Percentiles rank a stretch among this genome's conserved stretches.
Conservation (phyloP, 2,113 vertebrate genomes). For the Gallinago undulata region DNA sequence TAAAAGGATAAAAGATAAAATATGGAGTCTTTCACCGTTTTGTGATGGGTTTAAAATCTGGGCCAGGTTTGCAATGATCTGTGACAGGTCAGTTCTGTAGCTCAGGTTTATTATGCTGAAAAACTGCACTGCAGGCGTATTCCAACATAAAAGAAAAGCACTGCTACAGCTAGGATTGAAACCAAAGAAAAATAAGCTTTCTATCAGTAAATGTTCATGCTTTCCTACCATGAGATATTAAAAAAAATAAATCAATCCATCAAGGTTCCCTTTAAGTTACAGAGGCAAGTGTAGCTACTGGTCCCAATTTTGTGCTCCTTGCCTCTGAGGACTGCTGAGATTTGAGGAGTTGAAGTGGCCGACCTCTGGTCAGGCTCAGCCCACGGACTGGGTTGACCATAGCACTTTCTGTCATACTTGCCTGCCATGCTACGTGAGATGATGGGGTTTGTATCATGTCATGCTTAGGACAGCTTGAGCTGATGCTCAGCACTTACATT, state of each 20-base stretch:
- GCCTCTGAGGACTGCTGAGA: neutral
- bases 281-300: neutral
- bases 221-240: neutral
- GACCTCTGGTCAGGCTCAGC: neutral
- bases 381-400: neutral
- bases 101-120: slow-evolving; percentile 54
- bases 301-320: neutral
- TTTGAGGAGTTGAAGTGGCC: neutral
- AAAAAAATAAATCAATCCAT: slow-evolving; percentile 3
- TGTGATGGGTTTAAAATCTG: slow-evolving; percentile 33
- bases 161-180: neutral
- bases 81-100: slow-evolving; percentile 41
- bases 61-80: slow-evolving; percentile 19
- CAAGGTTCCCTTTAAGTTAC: neutral
- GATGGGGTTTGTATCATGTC: neutral
- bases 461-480: neutral
- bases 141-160: neutral
- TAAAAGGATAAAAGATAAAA: slow-evolving; percentile 42
- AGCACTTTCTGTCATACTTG: neutral
- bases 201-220: neutral
- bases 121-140: slow-evolving; percentile 26
- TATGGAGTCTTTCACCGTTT: neutral
- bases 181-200: neutral
- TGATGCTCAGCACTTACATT: neutral
- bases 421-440: fast-evolving